Percentiles rank a stretch among this genome's conserved stretches.
phyloP scores from a whole-genome alignment of 35 echinoderm and acorn worm species.

The Stichopus chloronotus region DNA sequence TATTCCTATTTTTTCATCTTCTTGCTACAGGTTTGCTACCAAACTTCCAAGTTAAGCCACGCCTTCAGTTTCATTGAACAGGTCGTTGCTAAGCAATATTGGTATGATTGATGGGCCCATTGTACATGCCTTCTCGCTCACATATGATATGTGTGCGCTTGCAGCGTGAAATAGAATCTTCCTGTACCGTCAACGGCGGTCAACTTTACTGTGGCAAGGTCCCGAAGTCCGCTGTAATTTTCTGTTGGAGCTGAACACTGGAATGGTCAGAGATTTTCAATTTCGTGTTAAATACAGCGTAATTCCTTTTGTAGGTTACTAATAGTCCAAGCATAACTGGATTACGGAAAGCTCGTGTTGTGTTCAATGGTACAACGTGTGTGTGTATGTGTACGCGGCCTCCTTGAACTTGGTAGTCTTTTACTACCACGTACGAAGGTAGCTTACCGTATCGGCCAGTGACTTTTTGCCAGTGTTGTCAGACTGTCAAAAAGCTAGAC shows the following conservation, averaged over 20 bases:
- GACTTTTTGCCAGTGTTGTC: conserved; percentile 58
- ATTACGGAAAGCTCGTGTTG: not conserved
- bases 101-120: conserved; percentile 46
- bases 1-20: not conserved
- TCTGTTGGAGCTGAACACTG: conserved; percentile 21
- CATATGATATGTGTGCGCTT: conserved; percentile 18
- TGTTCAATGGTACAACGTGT: not conserved
- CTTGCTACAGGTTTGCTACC: not conserved
- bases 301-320: not conserved
- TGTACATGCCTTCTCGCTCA: conserved; percentile 35
- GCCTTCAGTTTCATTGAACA: conserved; percentile 12
- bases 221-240: conserved; percentile 20
- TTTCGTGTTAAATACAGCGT: conserved; percentile 1
- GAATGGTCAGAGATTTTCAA: not conserved
- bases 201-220: conserved; percentile 35
- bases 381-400: not conserved
- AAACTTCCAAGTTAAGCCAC: conserved; percentile 5
- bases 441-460: conserved; percentile 46
- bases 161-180: conserved; percentile 24
- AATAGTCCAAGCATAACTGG: too few relatives aligned
- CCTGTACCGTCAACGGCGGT: conserved; percentile 11
- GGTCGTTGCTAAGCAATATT: conserved; percentile 19
- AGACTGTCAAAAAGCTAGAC: conserved; percentile 55
- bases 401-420: conserved; percentile 52
- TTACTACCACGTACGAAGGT: not conserved